Evolutionary conservation across 2,113 vertebrate genomes (phyloP), one percentile per base, ranked within the genome.

Genomic region (Deroptyus accipitrinus): DNA sequence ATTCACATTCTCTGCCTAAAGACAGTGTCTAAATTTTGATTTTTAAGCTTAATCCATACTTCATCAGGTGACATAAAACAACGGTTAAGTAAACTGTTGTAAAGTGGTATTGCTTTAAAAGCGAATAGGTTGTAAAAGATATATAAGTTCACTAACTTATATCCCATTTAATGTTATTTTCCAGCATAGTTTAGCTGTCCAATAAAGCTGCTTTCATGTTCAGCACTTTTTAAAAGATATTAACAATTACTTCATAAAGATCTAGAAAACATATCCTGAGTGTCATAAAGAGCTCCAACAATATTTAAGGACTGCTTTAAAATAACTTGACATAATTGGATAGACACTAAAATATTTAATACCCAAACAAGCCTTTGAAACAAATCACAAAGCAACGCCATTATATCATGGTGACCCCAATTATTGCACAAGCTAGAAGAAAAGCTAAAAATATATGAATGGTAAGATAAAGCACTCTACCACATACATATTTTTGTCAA

Each of bases 291-390:
- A 97, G 84, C 88, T 94, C 86, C 96, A 97, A 97, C 73, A 96
- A 69, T 85, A 92, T 66, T 78, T 62, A 97, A 95, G 70, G 97
- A 92, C 62, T 85, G 79, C 87, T 97, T 97, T 94, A 97, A 97
- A 97, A 97, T 92, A 96, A 96, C 70, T 91, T 94, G 80, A 90
- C 84, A 89, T 97, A 97, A 98, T 96, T 97, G 94, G 93, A 96
- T 90, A 95, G 81, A 95, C 83, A 88, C 67, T 96, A 83, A 96
- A 97, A 97, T 94, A 96, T 80, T 97, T 96, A 97, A 94, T 91
- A 97, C 95, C 83, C 81, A 64, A 91, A 88, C 41, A 95, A 96
- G 88, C 73, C 94, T 97, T 95, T 92, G 95, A 94, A 96, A 89
- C 61, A 83, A 95, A 97, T 87, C 76, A 97, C 44, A 96, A 92